Evolutionary conservation across 1,140 invertebrate species (phyloP), one percentile per base, ranked within the genome.

Genomic region (Vanessa tameamea): DNA sequence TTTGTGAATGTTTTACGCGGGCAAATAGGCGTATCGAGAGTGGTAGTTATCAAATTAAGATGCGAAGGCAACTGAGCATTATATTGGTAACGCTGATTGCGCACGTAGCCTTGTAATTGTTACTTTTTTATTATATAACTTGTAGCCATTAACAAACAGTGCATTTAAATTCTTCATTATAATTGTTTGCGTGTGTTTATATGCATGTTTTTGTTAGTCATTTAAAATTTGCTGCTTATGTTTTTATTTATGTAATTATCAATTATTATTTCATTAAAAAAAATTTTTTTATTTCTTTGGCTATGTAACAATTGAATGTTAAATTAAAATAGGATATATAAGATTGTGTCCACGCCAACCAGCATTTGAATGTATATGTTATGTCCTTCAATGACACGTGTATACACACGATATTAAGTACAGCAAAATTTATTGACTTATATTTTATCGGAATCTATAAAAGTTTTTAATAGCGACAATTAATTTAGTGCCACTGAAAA

Each of bases 41-140:
- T 77, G 72, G 47, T 75, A 72, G 76, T 81, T 84, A 85, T 79
- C 82, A 81, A 87, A 82, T 83, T 84, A 82, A 83, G 78, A 81
- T 75, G 78, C 72, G 71, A 37, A 76, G 69, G 72, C 67, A 81
- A 83, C 78, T 78, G 71, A 82, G 72, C 84, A 78, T 83, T 82
- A 78, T 78, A 84, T 86, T 81, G 78, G 76, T 79, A 77, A 83
- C 68, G 78, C 75, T 78, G 59, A 59, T 53, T 79, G 77, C 57
- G 64, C 69, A 63, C 50, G 55, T 55, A 63, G 61, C 72, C 72
- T 67, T 71, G 68, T 75, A 71, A 75, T 75, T 75, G 69, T 71
- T 70, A 61, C 73, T 75, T 71, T 43, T 75, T 70, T 75, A 57
- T 75, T 53, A 66, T 61, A 66, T 70, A 59, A 65, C 67, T 37